phyloP scores from a whole-genome alignment of 2,113 vertebrate species.

The Elephas maximus region DNA sequence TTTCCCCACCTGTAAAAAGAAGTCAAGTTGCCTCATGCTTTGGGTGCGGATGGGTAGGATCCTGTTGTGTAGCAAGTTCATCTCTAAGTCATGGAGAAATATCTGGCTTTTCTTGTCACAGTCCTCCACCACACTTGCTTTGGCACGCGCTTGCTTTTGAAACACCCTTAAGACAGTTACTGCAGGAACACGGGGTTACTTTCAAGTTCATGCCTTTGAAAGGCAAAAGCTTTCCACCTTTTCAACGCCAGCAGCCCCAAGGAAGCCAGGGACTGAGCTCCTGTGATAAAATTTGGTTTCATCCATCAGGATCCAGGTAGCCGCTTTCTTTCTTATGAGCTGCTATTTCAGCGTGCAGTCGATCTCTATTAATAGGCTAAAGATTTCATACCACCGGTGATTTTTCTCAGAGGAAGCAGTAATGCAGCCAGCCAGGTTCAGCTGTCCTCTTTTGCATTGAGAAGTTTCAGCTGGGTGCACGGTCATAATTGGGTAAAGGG shows the following conservation, averaged over 20 bases:
- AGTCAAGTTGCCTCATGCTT: neutral
- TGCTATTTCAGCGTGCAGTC: slow-evolving; percentile 41
- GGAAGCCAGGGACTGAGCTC: neutral
- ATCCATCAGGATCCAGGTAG: neutral
- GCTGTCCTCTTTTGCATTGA: neutral
- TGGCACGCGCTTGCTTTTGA: slow-evolving; percentile 7
- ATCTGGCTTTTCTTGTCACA: neutral
- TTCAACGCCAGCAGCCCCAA: neutral
- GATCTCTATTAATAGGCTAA: slow-evolving; percentile 79
- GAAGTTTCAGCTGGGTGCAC: neutral
- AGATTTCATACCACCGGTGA: slow-evolving; percentile 16
- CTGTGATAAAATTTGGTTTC: slow-evolving; percentile 24
- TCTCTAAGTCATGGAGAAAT: neutral
- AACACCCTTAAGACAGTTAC: neutral
- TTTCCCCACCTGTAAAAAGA: neutral
- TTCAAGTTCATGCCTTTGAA: slow-evolving; percentile 66
- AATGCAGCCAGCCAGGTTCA: neutral
- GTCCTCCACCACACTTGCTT: neutral
- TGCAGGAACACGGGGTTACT: neutral
- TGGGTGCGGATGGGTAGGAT: neutral
- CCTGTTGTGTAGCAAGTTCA: neutral
- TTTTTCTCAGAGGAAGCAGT: slow-evolving; percentile 45
- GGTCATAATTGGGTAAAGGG: slow-evolving; percentile 45
- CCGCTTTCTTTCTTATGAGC: neutral
- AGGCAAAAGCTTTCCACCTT: neutral